Evolutionary conservation across 2,888 invertebrate genomes (phyloP), one percentile per base, ranked within the genome.

Genomic region (Galerucella pusilla): DNA sequence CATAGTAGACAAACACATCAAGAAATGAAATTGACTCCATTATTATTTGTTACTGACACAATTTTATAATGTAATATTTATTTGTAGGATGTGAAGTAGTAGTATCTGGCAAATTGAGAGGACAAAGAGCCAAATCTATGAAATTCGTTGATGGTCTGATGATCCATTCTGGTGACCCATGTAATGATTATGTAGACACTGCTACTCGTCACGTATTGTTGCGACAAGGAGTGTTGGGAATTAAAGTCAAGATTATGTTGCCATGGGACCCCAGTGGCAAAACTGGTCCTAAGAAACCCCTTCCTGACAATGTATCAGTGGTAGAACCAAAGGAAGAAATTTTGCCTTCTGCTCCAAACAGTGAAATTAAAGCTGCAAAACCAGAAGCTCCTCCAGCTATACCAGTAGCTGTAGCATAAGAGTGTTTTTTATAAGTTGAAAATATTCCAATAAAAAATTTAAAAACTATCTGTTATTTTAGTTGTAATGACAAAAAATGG

Each of bases 121-220:
- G 99, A 80, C 99, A 99, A 90, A 92, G 99, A 90, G 99, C 99
- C 80, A 99, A 99, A 90, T 97, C 98, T 73, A 99, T 99, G 99
- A 99, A 99, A 89, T 99, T 99, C 88, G 98, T 98, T 57, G 99
- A 99, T 85, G 99, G 99, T 79, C 92, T 99, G 77, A 99, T 99
- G 99, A 99, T 99, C 87, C 99, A 99, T 91, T 97, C 97, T 82
- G 99, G 99, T 87, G 97, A 99, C 89, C 99, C 99, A 49, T 96
- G 96, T 89, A 97, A 97, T 85, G 97, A 99, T 86, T 99, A 99
- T 84, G 98, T 99, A 71, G 98, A 99, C 89, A 96, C 96, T 61
- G 99, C 99, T 76, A 99, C 99, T 67, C 91, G 99, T 83, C 99
- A 99, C 88, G 99, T 99, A 49, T 92, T 99, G 84, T 92, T 99